phyloP scores from a whole-genome alignment of 1,140 invertebrate genomes.

The Leptoteleia sp. region DNA sequence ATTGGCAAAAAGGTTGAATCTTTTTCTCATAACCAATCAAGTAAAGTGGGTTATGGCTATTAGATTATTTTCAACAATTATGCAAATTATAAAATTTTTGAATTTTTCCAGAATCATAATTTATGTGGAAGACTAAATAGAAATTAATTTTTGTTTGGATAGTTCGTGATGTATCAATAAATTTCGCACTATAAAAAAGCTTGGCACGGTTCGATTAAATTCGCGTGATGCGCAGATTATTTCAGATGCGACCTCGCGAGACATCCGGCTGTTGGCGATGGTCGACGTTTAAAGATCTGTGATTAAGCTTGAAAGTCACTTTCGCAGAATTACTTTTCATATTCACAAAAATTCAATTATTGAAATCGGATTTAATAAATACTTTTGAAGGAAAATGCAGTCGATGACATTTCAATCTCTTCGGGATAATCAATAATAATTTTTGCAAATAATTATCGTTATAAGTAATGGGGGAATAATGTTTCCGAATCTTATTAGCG shows the following conservation, averaged over 20 bases:
- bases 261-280: slow-evolving; percentile 42
- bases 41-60: no score
- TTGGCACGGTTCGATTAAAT: slow-evolving; percentile 55
- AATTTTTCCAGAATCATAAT: neutral
- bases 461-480: no score
- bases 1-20: no score
- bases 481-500: no score
- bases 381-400: no score
- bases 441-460: no score
- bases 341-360: neutral
- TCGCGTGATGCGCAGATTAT: slow-evolving; percentile 53
- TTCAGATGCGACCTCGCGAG: slow-evolving; percentile 57
- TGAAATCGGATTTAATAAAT: neutral
- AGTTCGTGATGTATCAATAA: slow-evolving; percentile 25
- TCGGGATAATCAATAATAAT: no score
- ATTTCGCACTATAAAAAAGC: slow-evolving; percentile 34
- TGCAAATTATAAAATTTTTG: neutral
- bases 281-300: slow-evolving; percentile 38
- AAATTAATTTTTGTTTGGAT: slow-evolving; percentile 25
- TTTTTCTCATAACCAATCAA: no score
- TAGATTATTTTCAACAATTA: neutral
- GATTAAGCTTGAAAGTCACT: slow-evolving; percentile 41
- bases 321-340: slow-evolving; percentile 14
- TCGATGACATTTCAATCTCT: no score
- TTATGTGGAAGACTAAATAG: neutral